A percentile compares a stretch with the other conserved stretches of the same genome.
Conservation (phyloP, 2,888 invertebrate genomes). For the Uropetala carovei region DNA sequence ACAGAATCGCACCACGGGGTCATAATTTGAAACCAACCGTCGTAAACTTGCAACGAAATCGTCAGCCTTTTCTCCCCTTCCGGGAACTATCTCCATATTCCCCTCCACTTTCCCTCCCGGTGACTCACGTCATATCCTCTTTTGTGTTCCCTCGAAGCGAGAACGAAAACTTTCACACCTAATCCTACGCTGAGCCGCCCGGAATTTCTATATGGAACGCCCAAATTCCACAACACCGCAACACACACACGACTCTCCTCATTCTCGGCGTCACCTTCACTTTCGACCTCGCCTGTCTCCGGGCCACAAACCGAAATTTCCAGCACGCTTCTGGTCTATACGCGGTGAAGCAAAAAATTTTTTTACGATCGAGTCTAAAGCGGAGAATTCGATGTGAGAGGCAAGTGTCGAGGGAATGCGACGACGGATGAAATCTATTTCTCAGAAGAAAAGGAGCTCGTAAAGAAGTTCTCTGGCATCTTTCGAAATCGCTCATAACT, state of each 20-base stretch:
- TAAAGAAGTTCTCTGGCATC: not conserved
- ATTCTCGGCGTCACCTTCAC: slow-evolving; percentile 9
- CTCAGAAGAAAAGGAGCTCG: not conserved
- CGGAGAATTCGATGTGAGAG: not conserved
- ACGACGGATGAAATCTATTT: not conserved
- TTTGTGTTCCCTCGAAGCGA: slow-evolving; percentile 1
- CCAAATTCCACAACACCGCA: not conserved
- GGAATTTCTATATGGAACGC: not conserved
- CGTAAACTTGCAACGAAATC: too few relatives aligned
- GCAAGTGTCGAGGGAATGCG: not conserved
- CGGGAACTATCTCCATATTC: too few relatives aligned
- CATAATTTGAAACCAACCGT: too few relatives aligned
- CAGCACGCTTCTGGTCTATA: not conserved
- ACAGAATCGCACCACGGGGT: too few relatives aligned
- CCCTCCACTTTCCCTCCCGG: not conserved
- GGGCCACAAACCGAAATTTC: not conserved
- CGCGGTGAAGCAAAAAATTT: not conserved
- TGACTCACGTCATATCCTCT: slow-evolving; percentile 11
- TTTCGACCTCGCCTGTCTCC: slow-evolving; percentile 7
- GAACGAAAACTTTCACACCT: slow-evolving; percentile 28
- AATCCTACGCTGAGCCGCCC: not conserved
- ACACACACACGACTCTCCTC: not conserved
- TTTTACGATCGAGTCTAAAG: not conserved
- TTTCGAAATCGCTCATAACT: not conserved
- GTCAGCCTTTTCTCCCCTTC: too few relatives aligned